Evolutionary conservation across 92 coral and sea anemone genomes (phyloP), one percentile per base, ranked within the genome.

Genomic region (Porites lobata): DNA sequence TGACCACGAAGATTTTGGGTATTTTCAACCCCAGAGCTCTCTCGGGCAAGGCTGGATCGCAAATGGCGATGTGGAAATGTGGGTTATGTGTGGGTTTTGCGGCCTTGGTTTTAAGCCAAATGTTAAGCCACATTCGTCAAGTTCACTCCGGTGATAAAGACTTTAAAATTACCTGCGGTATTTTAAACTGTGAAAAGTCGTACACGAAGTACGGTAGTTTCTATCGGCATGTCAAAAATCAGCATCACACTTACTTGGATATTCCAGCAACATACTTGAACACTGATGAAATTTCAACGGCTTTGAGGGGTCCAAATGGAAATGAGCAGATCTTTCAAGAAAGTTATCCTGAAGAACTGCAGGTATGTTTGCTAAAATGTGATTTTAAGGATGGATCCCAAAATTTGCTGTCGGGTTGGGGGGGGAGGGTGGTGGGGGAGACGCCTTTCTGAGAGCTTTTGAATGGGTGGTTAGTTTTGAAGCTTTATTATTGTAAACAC

Each of bases 141-240:
- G 86, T 79, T 18, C 90, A 87, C 72, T 57, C 77, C 14, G 79
- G 29, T 69, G 92, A 81, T 19, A 50, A 69, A 47, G 72, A 81
- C 21, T 88, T 88, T 82, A 59, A 65, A 47, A 86, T 88, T 26
- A 73, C 78, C 65, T 88, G 92, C 63, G 72, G 72, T 61, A 73
- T 81, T 18, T 79, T 57, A 64, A 75, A 67, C 62, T 88, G 92
- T 53, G 77, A 85, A 43, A 62, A 77, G 50, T 65, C 82, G 11
- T 88, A 80, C 70, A 72, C 18, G 12, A 67, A 80, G 65, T 88
- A 73, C 61, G 78, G 82, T 64, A 80, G 87, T 61, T 81, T 81
- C 43, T 80, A 88, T 72, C 83, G 71, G 67, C 92, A 88, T 29
- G 82, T 81, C 69, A 52, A 63, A 51, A 71, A 52, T 67, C 65